Evolutionary conservation across 2,888 invertebrate species (phyloP), one percentile per base, ranked within the genome.

Genomic region (Oscheius myriophilus): DNA sequence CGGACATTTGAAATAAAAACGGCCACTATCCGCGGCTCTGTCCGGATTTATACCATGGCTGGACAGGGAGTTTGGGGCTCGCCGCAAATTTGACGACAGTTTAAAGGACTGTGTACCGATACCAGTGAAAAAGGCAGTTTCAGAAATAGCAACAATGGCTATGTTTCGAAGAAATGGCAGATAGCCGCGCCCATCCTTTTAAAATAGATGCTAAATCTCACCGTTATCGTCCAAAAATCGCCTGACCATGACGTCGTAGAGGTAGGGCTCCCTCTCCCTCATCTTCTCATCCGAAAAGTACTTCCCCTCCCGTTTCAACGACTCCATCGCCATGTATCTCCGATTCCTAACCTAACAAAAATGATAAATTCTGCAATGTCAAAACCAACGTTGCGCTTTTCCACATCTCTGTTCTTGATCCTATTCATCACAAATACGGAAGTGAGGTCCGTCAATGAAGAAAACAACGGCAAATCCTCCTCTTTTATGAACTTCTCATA

Each of bases 241-340:
- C 0, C 95, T 96, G 52, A 96, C 90, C 78, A 96, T 89, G 83
- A 95, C 92, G 75, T 96, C 93, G 88, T 93, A 96, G 0, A 96
- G 88, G 63, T 93, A 89, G 0, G 96, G 96, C 87, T 94, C 93
- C 70, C 96, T 89, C 78, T 91, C 91, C 91, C 94, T 93, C 96
- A 96, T 96, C 89, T 94, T 93, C 71, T 91, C 91, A 87, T 96
- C 95, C 86, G 92, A 92, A 84, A 96, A 96, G 87, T 95, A 96
- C 1, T 63, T 68, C 9, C 82, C 83, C 21, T 79, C 74, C 46
- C 73, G 69, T 49, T 76, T 61, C 41, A 84, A 72, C 25, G 66
- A 58, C 45, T 74, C 70, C 73, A 84, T 70, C n/a, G 75, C 79
- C n/a, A 67, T 59, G 58, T 68, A 84, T n/a, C 84, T 74, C 7